Conservation (phyloP, 2,113 vertebrate genomes). For the Leptobrachium ailaonicum region DNA sequence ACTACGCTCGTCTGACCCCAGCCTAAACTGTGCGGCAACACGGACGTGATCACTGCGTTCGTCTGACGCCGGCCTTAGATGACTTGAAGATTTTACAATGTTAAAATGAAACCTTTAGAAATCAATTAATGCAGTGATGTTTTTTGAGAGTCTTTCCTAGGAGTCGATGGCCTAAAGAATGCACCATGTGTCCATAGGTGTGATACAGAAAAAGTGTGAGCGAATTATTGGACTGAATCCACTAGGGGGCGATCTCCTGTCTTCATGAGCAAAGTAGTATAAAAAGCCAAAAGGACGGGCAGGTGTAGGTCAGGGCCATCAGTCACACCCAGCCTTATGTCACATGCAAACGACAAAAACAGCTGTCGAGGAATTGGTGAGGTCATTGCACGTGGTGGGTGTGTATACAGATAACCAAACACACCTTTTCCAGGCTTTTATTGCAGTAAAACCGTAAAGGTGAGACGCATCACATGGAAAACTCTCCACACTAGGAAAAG, state of each 20-base stretch:
- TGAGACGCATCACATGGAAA: not conserved
- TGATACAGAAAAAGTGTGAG: too few species aligned
- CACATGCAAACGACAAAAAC: slow-evolving; percentile 23
- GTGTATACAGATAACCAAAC: slow-evolving; percentile 4
- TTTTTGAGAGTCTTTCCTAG: too few species aligned
- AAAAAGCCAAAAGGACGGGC: not conserved
- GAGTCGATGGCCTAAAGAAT: too few species aligned
- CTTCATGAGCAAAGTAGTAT: not conserved
- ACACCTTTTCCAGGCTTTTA: not conserved
- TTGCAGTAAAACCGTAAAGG: not conserved
- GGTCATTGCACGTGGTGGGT: slow-evolving; percentile 1
- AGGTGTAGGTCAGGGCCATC: not conserved
- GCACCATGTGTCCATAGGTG: too few species aligned
- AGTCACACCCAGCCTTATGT: slow-evolving; percentile 9
- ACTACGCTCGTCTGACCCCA: too few species aligned
- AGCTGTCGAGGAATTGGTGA: not conserved
- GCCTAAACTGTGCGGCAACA: too few species aligned
- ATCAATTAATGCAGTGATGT: too few species aligned
- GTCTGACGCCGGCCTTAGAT: too few species aligned
- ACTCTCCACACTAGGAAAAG: not conserved
- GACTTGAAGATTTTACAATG: too few species aligned
- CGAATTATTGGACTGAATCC: not conserved
- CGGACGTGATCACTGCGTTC: too few species aligned
- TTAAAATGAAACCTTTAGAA: too few species aligned
- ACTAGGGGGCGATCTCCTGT: not conserved